Conservation (phyloP, 2,888 invertebrate species). For the Timema podura region DNA sequence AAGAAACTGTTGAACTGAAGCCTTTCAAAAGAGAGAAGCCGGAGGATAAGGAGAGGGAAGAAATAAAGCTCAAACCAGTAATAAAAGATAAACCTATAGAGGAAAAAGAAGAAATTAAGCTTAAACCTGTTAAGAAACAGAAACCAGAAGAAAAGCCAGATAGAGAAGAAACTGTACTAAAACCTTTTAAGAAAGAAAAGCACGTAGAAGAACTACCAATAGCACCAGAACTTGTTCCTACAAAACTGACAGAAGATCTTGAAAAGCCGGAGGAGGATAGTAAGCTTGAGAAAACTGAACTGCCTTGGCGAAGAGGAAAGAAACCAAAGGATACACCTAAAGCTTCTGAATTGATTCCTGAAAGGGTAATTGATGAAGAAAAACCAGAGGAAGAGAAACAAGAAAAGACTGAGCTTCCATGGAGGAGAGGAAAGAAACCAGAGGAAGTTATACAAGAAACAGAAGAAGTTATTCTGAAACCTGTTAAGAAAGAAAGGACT, state of each 20-base stretch:
- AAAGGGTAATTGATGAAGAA: conserved; percentile 17
- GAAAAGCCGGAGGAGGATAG: conserved; percentile 35
- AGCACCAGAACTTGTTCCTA: conserved; percentile 31
- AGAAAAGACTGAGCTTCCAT: conserved; percentile 34
- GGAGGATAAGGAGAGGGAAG: conserved; percentile 17
- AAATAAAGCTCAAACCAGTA: conserved; percentile 23
- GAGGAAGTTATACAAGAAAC: conserved; percentile 27
- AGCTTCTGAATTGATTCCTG: background rate
- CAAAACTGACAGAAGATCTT: conserved; percentile 11
- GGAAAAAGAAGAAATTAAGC: conserved; percentile 23
- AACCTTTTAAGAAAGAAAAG: conserved; percentile 23
- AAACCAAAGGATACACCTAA: background rate
- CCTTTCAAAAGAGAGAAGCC: conserved; percentile 22
- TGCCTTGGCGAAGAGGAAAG: conserved; percentile 30
- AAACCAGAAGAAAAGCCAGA: conserved; percentile 52
- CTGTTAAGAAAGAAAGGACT: conserved; percentile 30
- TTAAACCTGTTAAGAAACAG: conserved; percentile 28
- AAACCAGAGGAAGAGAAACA: conserved; percentile 32
- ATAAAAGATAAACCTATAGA: too few species aligned
- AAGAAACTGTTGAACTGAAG: conserved; percentile 31
- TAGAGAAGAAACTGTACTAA: conserved; percentile 21
- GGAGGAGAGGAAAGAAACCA: conserved; percentile 37
- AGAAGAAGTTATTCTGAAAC: conserved; percentile 37
- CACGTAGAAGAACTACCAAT: conserved; percentile 26
- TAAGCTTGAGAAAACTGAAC: conserved; percentile 18